Evolutionary conservation across 2,888 invertebrate species (phyloP).

Genomic region (Carterocephalus palaemon): DNA sequence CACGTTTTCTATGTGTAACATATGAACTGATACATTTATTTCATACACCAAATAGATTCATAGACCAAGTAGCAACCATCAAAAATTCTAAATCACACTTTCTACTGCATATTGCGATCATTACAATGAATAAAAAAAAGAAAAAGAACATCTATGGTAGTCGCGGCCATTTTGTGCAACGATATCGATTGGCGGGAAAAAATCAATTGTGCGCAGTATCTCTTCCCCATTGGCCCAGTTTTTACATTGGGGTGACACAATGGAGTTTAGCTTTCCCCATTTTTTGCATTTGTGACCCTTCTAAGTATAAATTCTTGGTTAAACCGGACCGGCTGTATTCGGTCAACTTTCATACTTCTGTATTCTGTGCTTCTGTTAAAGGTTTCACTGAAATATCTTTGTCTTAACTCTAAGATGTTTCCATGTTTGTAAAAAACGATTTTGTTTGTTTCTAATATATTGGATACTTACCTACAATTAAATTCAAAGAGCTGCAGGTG

Average conservation of each 20-base stretch:
- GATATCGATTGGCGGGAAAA: conserved; percentile 73
- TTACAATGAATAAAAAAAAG: conserved; percentile 31
- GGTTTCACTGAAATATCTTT: no score
- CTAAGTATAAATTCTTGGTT: conserved; percentile 56
- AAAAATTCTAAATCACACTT: no score
- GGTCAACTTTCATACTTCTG: not conserved
- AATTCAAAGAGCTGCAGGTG: no score
- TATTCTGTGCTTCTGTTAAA: conserved; percentile 3
- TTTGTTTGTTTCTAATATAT: no score
- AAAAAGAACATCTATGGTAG: conserved; percentile 21
- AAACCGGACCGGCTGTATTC: conserved; percentile 44
- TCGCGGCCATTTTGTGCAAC: conserved; percentile 68
- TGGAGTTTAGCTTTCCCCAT: conserved; percentile 64
- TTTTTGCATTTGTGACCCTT: conserved; percentile 54
- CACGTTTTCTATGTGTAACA: no score
- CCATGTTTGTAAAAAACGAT: no score
- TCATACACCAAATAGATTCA: no score
- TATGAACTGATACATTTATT: no score
- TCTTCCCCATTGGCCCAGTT: conserved; percentile 74
- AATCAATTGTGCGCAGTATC: conserved; percentile 63
- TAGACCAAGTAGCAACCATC: no score
- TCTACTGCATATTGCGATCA: no score
- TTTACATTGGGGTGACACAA: conserved; percentile 67
- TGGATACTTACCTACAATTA: no score
- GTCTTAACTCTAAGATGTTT: no score